Evolutionary conservation across 2,797 vertebrate genomes (phyloP).

Genomic region (Xiphorhynchus erythropygius): DNA sequence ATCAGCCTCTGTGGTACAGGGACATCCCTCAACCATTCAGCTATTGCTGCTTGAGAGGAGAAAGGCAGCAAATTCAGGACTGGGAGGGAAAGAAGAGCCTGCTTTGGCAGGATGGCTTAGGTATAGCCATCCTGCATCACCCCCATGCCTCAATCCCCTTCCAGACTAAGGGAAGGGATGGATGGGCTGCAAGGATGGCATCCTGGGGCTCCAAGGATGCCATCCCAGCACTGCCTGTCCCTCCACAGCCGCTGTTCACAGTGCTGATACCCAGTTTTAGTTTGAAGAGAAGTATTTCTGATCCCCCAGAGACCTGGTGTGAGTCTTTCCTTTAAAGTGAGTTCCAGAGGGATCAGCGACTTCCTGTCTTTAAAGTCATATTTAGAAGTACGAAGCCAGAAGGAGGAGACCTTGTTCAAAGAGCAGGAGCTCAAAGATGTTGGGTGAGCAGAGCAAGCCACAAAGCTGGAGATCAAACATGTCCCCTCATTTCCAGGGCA

Average conservation of each 20-base stretch:
- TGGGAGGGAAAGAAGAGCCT: neutral
- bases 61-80: neutral
- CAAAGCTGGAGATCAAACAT: neutral
- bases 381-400: neutral
- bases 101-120: neutral
- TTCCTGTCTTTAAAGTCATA: neutral
- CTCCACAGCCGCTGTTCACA: neutral
- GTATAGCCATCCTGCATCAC: no score
- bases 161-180: accelerated
- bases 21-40: accelerated
- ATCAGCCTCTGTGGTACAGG: neutral
- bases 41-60: neutral
- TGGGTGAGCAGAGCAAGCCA: neutral
- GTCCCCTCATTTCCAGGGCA: neutral
- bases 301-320: neutral
- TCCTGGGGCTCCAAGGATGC: no score
- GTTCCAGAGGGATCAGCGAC: accelerated
- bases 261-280: accelerated
- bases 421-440: neutral
- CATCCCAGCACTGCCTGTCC: no score
- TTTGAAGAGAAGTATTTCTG: neutral
- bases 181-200: neutral
- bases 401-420: neutral
- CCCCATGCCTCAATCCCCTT: neutral
- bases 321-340: neutral